Conservation (phyloP, 2,888 invertebrate genomes). For the Oxystoma pomonae region DNA sequence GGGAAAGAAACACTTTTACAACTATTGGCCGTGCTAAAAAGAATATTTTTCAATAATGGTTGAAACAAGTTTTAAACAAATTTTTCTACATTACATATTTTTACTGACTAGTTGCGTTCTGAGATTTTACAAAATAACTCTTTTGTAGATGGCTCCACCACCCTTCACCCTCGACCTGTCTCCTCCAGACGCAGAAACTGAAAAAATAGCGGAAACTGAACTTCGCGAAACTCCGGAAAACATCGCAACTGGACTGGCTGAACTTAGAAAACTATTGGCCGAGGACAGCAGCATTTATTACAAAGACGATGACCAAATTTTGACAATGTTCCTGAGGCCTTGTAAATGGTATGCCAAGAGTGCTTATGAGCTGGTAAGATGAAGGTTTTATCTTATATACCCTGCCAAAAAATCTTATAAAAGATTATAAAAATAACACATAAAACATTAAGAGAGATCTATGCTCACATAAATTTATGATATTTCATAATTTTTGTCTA, state of each 20-base stretch:
- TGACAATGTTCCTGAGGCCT: slow-evolving; percentile 74
- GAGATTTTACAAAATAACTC: no score
- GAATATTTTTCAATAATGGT: no score
- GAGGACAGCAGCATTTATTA: slow-evolving; percentile 63
- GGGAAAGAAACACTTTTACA: no score
- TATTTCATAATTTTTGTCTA: no score
- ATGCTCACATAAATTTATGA: no score
- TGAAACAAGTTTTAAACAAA: no score
- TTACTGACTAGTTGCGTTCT: no score
- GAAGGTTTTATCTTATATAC: slow-evolving; percentile 2
- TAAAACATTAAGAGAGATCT: no score
- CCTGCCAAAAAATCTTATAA: no score
- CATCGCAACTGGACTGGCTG: slow-evolving; percentile 56
- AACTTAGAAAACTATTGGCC: slow-evolving; percentile 58
- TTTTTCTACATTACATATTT: no score
- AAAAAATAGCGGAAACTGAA: slow-evolving; percentile 59
- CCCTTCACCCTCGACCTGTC: slow-evolving; percentile 58
- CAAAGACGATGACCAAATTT: slow-evolving; percentile 69
- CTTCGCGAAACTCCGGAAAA: slow-evolving; percentile 69
- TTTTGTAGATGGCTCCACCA: slow-evolving; percentile 31
- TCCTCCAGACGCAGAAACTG: slow-evolving; percentile 56
- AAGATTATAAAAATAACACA: no score
- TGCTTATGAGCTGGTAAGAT: slow-evolving; percentile 70
- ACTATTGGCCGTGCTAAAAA: no score
- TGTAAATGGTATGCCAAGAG: slow-evolving; percentile 82